Evolutionary conservation across 2,113 vertebrate genomes (phyloP), one percentile per base, ranked within the genome.

Genomic region (Ciconia boyciana): DNA sequence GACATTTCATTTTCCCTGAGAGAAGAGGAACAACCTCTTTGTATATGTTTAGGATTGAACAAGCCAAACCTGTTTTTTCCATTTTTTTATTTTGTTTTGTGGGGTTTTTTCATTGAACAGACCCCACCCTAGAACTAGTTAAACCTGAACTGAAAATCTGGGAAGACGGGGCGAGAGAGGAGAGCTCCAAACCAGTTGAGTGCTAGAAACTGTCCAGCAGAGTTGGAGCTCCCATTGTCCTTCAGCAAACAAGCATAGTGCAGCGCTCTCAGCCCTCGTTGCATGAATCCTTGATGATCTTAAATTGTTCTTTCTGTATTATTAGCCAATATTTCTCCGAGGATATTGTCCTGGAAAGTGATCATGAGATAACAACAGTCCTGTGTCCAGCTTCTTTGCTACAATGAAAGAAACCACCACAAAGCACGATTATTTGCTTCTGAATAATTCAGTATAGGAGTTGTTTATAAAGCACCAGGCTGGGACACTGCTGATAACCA

Each of bases 11-110:
- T 89, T 91, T 77, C 16, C 18, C 8, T 24, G 18, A 69, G 10
- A 17, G 10, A 80, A 80, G 13, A 91, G 61, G 7, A 65, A 28
- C 5, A 2, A 48, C 5, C 6, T 78, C 34, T 8, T 57, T 75
- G 34, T 41, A 16, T 29, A 16, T 2, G 8, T 49, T 87, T 48
- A 52, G 21, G 6, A 44, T 31, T 43, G 44, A 81, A 65, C 29
- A 70, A 69, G 9, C 8, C 3, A 16, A 61, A 20, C 3, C 0
- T 0, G 1, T 9, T 58, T 74, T 64, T 64, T 44, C 22, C 4
- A 21, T 2, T 24, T 94, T 94, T 89, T 89, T 46, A 11, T 43
- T 77, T 83, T 10, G 43, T 11, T 80, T 83, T 69, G 9, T 58
- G 12, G 14, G 0, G 7, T 4, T 52, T 66, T 57, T 52, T 34